phyloP scores from a whole-genome alignment of 2,797 vertebrate genomes.

The Sebastiscus albofasciatus region DNA sequence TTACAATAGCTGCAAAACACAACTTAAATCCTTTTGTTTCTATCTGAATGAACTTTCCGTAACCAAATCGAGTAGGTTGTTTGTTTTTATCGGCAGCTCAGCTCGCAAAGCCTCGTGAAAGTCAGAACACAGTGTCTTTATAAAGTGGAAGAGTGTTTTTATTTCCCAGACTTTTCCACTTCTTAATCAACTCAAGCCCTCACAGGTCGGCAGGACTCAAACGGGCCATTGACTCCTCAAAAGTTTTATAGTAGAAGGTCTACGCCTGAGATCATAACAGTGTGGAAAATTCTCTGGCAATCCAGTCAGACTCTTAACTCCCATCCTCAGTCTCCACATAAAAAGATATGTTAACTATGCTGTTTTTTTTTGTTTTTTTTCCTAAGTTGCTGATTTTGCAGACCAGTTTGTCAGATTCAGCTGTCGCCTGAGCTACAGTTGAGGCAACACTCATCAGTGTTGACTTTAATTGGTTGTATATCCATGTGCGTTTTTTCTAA shows the following conservation, averaged over 20 bases:
- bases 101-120: conserved; percentile 35
- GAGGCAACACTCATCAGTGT: too few species aligned
- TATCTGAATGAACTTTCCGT: conserved; percentile 5
- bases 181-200: conserved; percentile 72
- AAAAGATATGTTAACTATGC: conserved; percentile 44
- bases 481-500: neutral
- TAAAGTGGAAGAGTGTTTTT: conserved; percentile 53
- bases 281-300: conserved; percentile 71
- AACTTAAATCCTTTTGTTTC: conserved; percentile 17
- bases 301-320: conserved; percentile 45
- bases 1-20: neutral
- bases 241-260: conserved; percentile 64
- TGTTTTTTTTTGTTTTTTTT: conserved; percentile 7
- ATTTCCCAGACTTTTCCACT: conserved; percentile 70
- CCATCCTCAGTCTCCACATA: conserved; percentile 50
- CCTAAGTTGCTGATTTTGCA: conserved; percentile 25
- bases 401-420: conserved; percentile 26
- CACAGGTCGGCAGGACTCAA: conserved; percentile 64
- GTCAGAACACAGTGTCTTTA: conserved; percentile 55
- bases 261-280: conserved; percentile 60
- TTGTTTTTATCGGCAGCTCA: conserved; percentile 43
- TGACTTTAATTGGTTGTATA: neutral
- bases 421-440: neutral
- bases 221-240: conserved; percentile 63
- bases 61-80: conserved; percentile 25